Evolutionary conservation across 1,140 invertebrate genomes (phyloP).

Genomic region (Epicauta chinensis): DNA sequence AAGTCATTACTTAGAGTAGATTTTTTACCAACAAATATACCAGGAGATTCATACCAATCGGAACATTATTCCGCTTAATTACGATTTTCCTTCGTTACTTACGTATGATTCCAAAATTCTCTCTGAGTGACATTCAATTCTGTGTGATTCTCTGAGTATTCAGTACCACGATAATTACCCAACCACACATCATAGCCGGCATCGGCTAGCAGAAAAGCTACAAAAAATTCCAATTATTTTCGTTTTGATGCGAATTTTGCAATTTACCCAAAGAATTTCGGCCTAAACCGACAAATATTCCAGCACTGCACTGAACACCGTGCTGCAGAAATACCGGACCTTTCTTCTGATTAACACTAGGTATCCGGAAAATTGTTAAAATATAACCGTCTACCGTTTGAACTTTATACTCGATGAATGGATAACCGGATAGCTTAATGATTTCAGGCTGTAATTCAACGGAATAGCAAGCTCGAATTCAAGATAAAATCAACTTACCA

Average conservation of each 20-base stretch:
- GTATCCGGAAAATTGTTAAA: slow-evolving; percentile 49
- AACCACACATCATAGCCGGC: slow-evolving; percentile 65
- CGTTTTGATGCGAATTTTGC: not conserved
- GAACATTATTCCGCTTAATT: too few species aligned
- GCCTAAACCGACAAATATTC: slow-evolving; percentile 53
- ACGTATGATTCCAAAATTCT: slow-evolving; percentile 51
- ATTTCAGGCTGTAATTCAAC: slow-evolving; percentile 42
- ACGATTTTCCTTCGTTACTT: slow-evolving; percentile 4
- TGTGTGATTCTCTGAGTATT: slow-evolving; percentile 50
- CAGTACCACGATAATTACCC: slow-evolving; percentile 62
- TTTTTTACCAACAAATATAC: not conserved
- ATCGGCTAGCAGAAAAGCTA: slow-evolving; percentile 43
- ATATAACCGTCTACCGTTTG: slow-evolving; percentile 51
- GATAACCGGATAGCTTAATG: slow-evolving; percentile 48
- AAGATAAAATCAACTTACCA: slow-evolving; percentile 31
- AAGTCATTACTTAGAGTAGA: too few species aligned
- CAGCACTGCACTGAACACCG: slow-evolving; percentile 53
- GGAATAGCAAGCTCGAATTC: slow-evolving; percentile 3
- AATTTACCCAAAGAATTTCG: slow-evolving; percentile 36
- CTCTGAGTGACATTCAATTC: slow-evolving; percentile 37
- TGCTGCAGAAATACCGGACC: slow-evolving; percentile 58
- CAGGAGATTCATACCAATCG: slow-evolving; percentile 1
- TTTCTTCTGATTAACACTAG: slow-evolving; percentile 28
- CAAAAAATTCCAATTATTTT: slow-evolving; percentile 11
- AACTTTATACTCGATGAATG: slow-evolving; percentile 48